Evolutionary conservation across 2,797 vertebrate species (phyloP).

Genomic region (Xenentodon cancila): DNA sequence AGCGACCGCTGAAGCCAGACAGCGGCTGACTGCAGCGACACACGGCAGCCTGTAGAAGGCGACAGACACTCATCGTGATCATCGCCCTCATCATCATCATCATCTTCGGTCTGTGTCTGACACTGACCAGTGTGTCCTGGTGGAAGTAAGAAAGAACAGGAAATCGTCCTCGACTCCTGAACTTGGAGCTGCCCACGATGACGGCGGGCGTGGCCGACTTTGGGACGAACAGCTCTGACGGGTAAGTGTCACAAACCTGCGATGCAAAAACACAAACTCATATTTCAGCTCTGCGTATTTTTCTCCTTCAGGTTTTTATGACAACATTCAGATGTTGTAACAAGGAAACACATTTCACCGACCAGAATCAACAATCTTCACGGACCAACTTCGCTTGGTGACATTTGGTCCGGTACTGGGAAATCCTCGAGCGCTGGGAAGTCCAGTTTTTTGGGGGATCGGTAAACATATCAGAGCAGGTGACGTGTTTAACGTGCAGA

Average conservation of each 20-base stretch:
- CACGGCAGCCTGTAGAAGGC: conserved; percentile 86
- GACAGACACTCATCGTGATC: neutral
- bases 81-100: neutral
- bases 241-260: conserved; percentile 94
- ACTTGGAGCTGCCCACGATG: conserved; percentile 92
- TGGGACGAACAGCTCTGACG: conserved; percentile 90
- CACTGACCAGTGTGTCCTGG: conserved; percentile 89
- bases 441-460: too few relatives aligned
- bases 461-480: too few relatives aligned
- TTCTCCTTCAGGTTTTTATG: too few relatives aligned
- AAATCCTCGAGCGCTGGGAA: too few relatives aligned
- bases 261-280: neutral
- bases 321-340: too few relatives aligned
- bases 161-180: conserved; percentile 94
- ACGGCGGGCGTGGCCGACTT: conserved; percentile 88
- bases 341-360: too few relatives aligned
- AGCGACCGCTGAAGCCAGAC: conserved; percentile 94
- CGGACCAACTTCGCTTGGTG: too few relatives aligned
- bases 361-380: too few relatives aligned
- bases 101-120: neutral
- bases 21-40: conserved; percentile 96
- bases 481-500: too few relatives aligned
- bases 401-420: too few relatives aligned
- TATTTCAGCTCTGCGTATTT: too few relatives aligned
- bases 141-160: conserved; percentile 92